Base-by-base conservation (phyloP, 2,888 invertebrate species). In the Limnephilus auricula region DNA sequence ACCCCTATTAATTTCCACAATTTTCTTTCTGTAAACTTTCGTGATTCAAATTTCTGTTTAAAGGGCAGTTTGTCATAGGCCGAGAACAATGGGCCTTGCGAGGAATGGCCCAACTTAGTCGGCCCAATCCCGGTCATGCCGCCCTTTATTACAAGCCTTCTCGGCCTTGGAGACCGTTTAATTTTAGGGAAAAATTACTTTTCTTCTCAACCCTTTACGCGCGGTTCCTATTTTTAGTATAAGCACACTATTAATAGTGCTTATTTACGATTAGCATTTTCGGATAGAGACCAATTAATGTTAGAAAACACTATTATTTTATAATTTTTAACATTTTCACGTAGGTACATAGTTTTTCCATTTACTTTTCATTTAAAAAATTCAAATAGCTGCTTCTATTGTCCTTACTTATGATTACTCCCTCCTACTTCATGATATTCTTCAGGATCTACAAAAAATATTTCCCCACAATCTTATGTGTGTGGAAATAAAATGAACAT, bases 21-120 rank as follows among this genome's bases (percentile, higher is more conserved):
- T 82, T 85, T 85, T 85, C 85, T 85, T 82, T 85, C 85, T n/a
- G 85, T 40, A 40, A 85, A 85, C 85, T 85, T 85, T 85, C 30
- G 45, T 37, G 37, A 85, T 85, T 40, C 85, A 85, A 85, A 85
- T 85, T 85, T 45, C 40, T 40, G 85, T 85, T 37, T 37, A 85
- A 85, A 30, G 45, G 85, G 40, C 45, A 85, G 85, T 85, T 85
- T 85, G 85, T 85, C 85, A 85, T 40, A 30, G n/a, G 85, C 40
- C 30, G 34, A 40, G 85, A 85, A 85, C 85, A 85, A 85, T 85
- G 40, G 85, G 85, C 40, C 40, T 13, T 30, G 84, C 13, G n/a
- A 40, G 85, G 85, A 85, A 85, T 40, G 85, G 85, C 37, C 40
- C 25, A 85, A 85, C n/a, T 85, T 85, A 40, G 40, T 40, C 37